phyloP scores from a whole-genome alignment of 1,140 invertebrate species.

The Bombyx mori region DNA sequence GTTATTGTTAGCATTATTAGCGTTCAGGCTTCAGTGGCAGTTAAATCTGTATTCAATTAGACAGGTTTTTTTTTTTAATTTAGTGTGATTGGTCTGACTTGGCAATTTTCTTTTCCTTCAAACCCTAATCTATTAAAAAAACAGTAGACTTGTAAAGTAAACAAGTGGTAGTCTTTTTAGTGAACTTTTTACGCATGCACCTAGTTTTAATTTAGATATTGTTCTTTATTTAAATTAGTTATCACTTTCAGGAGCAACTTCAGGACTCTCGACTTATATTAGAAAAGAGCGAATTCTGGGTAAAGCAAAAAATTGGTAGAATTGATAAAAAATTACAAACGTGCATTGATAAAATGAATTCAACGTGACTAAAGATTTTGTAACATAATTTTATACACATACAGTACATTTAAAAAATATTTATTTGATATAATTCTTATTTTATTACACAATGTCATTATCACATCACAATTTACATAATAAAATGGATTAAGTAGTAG shows the following conservation, averaged over 20 bases:
- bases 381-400: constrained; percentile 9
- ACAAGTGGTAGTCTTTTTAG: too few species aligned
- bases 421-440: constrained; percentile 9
- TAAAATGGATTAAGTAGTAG: constrained; percentile 26
- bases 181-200: too few species aligned
- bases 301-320: constrained; percentile 32
- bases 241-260: constrained; percentile 31
- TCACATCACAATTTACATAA: constrained; percentile 46
- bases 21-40: too few species aligned
- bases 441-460: constrained; percentile 36
- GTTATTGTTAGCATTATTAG: too few species aligned
- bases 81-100: too few species aligned
- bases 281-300: constrained; percentile 43
- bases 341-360: constrained; percentile 54
- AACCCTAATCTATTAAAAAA: too few species aligned
- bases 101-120: too few species aligned
- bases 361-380: constrained; percentile 9
- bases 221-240: constrained; percentile 1
- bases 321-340: constrained; percentile 43
- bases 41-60: too few species aligned
- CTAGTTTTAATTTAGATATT: neutral
- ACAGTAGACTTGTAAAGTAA: too few species aligned
- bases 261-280: constrained; percentile 29
- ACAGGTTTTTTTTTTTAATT: too few species aligned
- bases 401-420: constrained; percentile 19